A percentile compares a stretch with the other conserved stretches of the same genome.
Evolutionary conservation across 2,888 invertebrate genomes (phyloP).

Genomic region (Aricia artaxerxes): DNA sequence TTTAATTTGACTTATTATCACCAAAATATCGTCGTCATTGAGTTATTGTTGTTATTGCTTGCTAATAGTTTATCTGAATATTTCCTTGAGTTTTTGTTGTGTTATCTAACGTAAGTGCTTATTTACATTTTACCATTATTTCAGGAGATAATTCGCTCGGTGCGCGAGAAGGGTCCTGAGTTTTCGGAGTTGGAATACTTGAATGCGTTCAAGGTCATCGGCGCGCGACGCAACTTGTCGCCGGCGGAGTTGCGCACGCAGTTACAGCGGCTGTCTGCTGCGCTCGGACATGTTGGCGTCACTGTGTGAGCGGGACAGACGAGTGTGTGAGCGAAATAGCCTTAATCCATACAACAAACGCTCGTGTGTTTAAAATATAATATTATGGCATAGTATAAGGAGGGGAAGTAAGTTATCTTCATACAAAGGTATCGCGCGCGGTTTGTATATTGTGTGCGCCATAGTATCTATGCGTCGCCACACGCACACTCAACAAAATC

Average conservation of each 20-base stretch:
- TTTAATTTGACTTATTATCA: neutral
- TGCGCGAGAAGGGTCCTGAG: conserved; percentile 92
- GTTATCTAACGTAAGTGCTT: neutral
- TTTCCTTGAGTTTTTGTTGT: no score
- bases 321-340: neutral
- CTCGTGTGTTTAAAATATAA: no score
- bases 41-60: neutral
- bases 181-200: conserved; percentile 94
- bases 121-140: neutral
- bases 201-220: conserved; percentile 90
- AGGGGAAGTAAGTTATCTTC: no score
- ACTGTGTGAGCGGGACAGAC: conserved; percentile 79
- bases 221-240: conserved; percentile 79
- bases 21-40: neutral
- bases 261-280: conserved; percentile 90
- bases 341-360: no score
- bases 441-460: no score
- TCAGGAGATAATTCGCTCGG: conserved; percentile 90
- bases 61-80: no score
- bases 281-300: conserved; percentile 91
- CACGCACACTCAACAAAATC: no score
- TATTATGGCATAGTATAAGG: no score
- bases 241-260: conserved; percentile 82
- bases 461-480: no score
- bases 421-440: no score